phyloP scores from a whole-genome alignment of 53 echinoderm and acorn worm genomes.

The Temnopleurus reevesii region DNA sequence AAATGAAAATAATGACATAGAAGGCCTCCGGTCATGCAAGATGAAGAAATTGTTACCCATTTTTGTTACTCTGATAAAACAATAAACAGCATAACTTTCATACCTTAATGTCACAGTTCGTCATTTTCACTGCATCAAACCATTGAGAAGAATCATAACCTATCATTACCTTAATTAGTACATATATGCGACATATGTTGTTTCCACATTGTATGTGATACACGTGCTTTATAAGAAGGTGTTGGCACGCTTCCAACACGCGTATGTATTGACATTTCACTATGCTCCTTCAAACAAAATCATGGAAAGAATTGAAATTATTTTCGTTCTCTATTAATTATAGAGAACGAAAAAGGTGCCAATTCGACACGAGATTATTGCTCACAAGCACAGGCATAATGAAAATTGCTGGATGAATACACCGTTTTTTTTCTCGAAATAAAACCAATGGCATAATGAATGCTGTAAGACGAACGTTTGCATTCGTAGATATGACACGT shows the following conservation, averaged over 20 bases:
- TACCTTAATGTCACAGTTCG: too few relatives aligned
- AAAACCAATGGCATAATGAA: not conserved
- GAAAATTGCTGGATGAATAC: not conserved
- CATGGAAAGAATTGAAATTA: not conserved
- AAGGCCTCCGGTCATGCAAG: too few relatives aligned
- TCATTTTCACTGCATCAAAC: too few relatives aligned
- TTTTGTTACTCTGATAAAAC: too few relatives aligned
- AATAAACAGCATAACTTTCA: too few relatives aligned
- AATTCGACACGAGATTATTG: not conserved
- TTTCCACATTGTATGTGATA: not conserved
- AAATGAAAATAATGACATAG: too few relatives aligned
- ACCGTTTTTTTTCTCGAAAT: not conserved
- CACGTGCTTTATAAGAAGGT: not conserved
- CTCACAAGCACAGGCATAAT: not conserved
- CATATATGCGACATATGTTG: not conserved
- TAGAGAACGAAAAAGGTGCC: not conserved
- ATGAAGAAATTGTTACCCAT: too few relatives aligned
- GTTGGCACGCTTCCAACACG: not conserved
- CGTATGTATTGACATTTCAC: not conserved
- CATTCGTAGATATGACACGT: not conserved
- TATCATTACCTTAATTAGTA: not conserved
- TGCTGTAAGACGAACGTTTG: not conserved
- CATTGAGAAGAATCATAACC: too few relatives aligned
- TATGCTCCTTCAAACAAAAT: not conserved
- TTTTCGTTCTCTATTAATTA: too few relatives aligned